These are phyloP conservation scores for Holcopasites calliopsidis DNA, from an alignment of 1,140 invertebrate species.

Conservation along the genomic window DNA sequence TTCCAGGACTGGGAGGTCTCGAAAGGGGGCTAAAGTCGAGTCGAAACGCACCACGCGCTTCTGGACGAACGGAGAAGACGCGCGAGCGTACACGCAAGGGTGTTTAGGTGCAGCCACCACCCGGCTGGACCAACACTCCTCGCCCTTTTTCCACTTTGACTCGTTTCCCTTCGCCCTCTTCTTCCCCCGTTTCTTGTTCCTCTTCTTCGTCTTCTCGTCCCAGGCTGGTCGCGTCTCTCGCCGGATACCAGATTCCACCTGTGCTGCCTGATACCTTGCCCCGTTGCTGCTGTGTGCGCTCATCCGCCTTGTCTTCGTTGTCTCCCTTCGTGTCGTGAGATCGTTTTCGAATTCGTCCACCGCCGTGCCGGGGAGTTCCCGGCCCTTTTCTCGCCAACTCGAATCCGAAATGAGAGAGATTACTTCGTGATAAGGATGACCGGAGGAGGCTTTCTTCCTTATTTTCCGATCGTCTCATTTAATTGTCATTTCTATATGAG, in stretches of 20 bases:
- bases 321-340: conserved; percentile 58
- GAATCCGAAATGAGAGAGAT: not conserved
- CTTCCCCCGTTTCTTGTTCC: conserved; percentile 12
- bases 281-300: conserved; percentile 59
- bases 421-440: not conserved
- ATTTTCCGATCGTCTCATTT: no score
- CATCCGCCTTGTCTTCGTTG: conserved; percentile 55
- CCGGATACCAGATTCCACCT: conserved; percentile 69
- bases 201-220: conserved; percentile 32
- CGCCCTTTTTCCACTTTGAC: not conserved
- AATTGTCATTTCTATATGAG: no score
- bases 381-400: not conserved
- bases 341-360: conserved; percentile 56
- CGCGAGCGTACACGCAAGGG: conserved; percentile 71
- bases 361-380: conserved; percentile 21
- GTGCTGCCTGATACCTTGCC: conserved; percentile 61
- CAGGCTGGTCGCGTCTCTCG: conserved; percentile 40
- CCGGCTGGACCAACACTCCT: not conserved
- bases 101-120: conserved; percentile 72
- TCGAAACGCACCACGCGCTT: conserved; percentile 60
- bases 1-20: conserved; percentile 30
- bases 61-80: conserved; percentile 59
- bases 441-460: no score
- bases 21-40: conserved; percentile 46
- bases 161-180: not conserved